Base-by-base conservation (phyloP, 2,113 vertebrate genomes). In the Rhipidura dahli region DNA sequence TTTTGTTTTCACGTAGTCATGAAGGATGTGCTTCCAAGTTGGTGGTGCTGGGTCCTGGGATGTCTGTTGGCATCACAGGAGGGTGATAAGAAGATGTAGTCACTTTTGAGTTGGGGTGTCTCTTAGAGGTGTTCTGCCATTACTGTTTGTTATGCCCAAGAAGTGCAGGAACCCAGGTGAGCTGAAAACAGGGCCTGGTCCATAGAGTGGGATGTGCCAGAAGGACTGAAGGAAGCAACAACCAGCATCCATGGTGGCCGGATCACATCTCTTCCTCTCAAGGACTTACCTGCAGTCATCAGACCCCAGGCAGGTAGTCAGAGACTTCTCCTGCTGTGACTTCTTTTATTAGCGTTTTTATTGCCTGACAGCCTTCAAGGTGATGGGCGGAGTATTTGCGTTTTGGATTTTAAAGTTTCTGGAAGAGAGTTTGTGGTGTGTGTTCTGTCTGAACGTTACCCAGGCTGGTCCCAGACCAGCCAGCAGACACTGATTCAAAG, bases 201-300 rank as follows among this genome's bases (percentile, higher is more conserved):
- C 0, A 0, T 13, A 13, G 24, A 35, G 31, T 7, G 23, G 30
- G 90, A 8, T 35, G 33, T 50, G 31, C 44, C 1, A 1, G 24
- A 66, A 15, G 44, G 35, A 18, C 31, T 47, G 11, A 54, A 15
- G 66, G 40, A 57, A 45, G 57, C 31, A 57, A 21, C 13, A 12
- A 5, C 7, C 22, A 3, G 3, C 0, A n/a, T n/a, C n/a, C n/a
- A n/a, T n/a, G 0, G 31, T 54, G 84, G 21, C 21, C 5, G 5
- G 57, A 13, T 91, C 2, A 0, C 30, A 1, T 71, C 51, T 4
- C 22, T 65, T 82, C 63, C 30, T 87, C 30, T n/a, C 31, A 15
- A 35, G 65, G 50, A 42, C 40, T 77, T 35, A 28, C 23, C 15
- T 11, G 61, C 72, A 40, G 47, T 37, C 14, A 0, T 47, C 21